A percentile compares a stretch with the other conserved stretches of the same genome.
Conservation (phyloP, 2,888 invertebrate genomes). For the Digitonthophagus gazella region DNA sequence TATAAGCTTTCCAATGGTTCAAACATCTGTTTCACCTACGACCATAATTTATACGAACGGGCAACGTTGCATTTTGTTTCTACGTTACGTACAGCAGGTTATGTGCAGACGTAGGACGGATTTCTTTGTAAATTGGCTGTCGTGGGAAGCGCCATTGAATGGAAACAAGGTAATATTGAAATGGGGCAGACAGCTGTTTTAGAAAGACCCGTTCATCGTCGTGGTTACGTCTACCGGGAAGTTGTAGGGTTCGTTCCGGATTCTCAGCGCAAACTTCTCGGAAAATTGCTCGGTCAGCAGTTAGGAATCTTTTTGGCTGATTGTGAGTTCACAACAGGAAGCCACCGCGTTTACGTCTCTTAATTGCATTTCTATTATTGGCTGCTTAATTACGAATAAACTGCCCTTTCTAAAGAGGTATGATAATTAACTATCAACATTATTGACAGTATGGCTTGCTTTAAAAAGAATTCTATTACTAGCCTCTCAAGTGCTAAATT, state of each 20-base stretch:
- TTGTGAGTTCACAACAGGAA: neutral
- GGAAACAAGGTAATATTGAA: neutral
- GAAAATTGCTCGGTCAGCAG: neutral
- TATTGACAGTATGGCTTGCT: neutral
- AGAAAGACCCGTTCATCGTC: neutral
- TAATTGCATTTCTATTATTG: neutral
- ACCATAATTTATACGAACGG: neutral
- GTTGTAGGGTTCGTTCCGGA: neutral
- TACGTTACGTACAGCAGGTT: neutral
- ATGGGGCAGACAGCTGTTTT: neutral
- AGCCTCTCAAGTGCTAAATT: neutral
- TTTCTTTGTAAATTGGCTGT: neutral
- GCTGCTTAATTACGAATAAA: neutral
- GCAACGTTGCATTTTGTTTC: neutral
- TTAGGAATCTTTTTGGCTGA: neutral
- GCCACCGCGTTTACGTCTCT: neutral
- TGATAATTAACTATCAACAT: neutral
- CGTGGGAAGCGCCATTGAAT: neutral
- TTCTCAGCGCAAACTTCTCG: neutral
- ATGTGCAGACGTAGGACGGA: neutral
- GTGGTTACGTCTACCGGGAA: neutral
- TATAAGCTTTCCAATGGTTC: neutral
- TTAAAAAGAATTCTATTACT: neutral
- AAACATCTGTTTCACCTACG: neutral
- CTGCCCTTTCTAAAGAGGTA: neutral